A percentile compares a stretch with the other conserved stretches of the same genome.
phyloP scores from a whole-genome alignment of 2,888 invertebrate species.

The Ennomos erosarius region DNA sequence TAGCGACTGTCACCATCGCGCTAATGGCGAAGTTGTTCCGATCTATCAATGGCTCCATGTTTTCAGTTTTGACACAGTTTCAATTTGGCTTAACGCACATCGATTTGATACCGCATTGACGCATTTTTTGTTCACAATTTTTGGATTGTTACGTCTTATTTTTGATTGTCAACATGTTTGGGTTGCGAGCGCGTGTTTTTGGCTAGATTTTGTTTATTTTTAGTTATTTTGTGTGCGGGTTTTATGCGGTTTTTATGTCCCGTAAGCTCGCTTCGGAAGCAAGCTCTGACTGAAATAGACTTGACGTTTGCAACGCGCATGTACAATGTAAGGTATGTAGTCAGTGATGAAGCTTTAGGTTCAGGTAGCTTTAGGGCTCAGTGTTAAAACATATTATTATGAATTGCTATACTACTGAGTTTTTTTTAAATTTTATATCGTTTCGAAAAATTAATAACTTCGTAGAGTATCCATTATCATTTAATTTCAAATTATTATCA shows the following conservation, averaged over 20 bases:
- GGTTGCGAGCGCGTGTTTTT: conserved; percentile 18
- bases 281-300: conserved; percentile 76
- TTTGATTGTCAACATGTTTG: conserved; percentile 29
- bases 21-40: conserved; percentile 94
- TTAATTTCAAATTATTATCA: too few species aligned
- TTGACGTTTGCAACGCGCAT: conserved; percentile 72
- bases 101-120: conserved; percentile 71
- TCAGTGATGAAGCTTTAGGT: conserved; percentile 8
- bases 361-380: background rate
- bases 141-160: conserved; percentile 36
- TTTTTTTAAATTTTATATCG: too few species aligned
- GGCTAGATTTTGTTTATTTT: conserved; percentile 27
- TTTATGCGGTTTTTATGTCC: conserved; percentile 16
- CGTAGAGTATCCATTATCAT: too few species aligned
- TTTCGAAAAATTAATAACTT: background rate
- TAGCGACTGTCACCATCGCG: conserved; percentile 92
- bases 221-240: conserved; percentile 16
- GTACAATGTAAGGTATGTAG: conserved; percentile 32
- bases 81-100: conserved; percentile 59
- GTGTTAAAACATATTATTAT: conserved; percentile 7
- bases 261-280: conserved; percentile 35
- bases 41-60: conserved; percentile 91
- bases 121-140: conserved; percentile 52
- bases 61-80: conserved; percentile 60
- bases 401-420: too few species aligned